Evolutionary conservation across 64 coral and sea anemone genomes (phyloP), one percentile per base, ranked within the genome.

Genomic region (Astreopora myriophthalma): DNA sequence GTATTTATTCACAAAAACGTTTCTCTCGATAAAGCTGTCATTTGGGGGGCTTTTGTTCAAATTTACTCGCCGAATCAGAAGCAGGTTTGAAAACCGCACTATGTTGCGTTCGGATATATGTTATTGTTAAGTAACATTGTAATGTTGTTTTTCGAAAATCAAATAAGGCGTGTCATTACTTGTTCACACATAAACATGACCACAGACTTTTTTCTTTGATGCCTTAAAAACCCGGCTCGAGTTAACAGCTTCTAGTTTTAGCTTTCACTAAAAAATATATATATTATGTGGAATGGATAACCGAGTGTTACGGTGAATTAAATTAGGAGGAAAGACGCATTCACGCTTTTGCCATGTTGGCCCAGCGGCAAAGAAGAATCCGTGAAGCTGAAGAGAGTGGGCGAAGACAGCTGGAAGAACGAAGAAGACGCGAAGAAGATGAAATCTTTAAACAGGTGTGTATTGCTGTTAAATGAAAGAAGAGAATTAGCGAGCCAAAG

Each of bases 371-470:
- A 39, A 88, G 97, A 66, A 74, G 97, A 76, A 99, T 99, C 26
- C 90, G 97, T 4, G 97, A 99, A 74, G 97, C 97, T 52, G 94
- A 99, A 23, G 97, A 99, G 74, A 95, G 97, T 87, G 97, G 97
- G 19, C 64, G 94, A 40, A 80, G 97, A 67, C 97, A 99, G 38
- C 81, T 99, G 30, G 97, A 99, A 29, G 97, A 99, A 34, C 68
- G 97, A 42, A 87, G 97, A 12, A 66, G 97, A 69, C 86, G 97
- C 86, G 97, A 99, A 40, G 97, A 99, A 57, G 97, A 99, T 42
- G 97, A 99, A 46, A 93, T 99, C 8, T 99, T 99, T 58, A 99
- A 99, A 71, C 97, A 99, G 97, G 97, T 99, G 85, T 29, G 42
- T 30, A 49, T 28, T 29, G 11, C 29, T 14, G 31, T 29, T 25